A percentile compares a stretch with the other conserved stretches of the same genome.
Conservation (phyloP, 2,113 vertebrate species). For the cattle (Bos taurus) region ARS-UCD2.0 NC_037340.1:81467001-81467500, state of each 20-base stretch:
- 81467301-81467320: background rate
- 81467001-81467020: background rate
- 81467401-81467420: background rate
- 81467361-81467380: conserved; percentile 26
- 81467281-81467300: background rate
- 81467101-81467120: background rate
- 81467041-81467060: background rate
- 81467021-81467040: background rate
- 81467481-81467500: background rate
- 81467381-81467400: background rate
- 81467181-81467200: background rate
- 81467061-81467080: background rate
- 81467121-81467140: background rate
- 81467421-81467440: background rate
- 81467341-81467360: background rate
- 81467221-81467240: background rate
- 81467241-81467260: background rate
- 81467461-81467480: background rate
- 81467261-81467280: background rate
- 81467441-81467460: background rate
- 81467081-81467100: background rate
- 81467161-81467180: background rate
- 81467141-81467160: background rate
- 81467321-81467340: background rate
- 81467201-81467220: background rate